A percentile compares a stretch with the other conserved stretches of the same genome.
Evolutionary conservation across 2,113 vertebrate genomes (phyloP).

Genomic region (Hippolais icterina): DNA sequence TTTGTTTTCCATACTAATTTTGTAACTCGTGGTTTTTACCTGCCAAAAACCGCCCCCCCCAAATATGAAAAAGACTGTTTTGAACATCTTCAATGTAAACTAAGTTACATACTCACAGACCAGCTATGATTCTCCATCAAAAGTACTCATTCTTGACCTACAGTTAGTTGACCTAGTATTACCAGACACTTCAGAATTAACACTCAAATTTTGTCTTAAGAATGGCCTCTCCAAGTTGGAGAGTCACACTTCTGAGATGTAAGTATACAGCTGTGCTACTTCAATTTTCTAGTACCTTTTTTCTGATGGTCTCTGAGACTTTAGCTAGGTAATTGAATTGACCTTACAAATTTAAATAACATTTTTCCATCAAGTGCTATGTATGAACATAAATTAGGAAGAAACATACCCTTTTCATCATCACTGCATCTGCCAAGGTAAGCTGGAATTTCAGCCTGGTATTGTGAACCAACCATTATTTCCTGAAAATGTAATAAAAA

Average conservation of each 20-base stretch:
- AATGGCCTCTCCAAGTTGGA: not conserved
- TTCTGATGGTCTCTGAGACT: not conserved
- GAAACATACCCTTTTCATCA: conserved; percentile 80
- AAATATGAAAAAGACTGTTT: not conserved
- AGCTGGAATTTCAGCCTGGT: conserved; percentile 93
- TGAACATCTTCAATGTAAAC: not conserved
- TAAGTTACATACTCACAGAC: not conserved
- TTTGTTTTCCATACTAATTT: not conserved
- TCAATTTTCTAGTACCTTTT: not conserved
- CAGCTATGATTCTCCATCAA: not conserved
- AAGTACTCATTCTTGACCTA: not conserved
- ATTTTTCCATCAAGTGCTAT: not conserved
- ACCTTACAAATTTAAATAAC: not conserved
- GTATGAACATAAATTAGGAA: not conserved
- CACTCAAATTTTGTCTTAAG: not conserved
- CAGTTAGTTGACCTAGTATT: not conserved
- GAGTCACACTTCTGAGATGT: not conserved
- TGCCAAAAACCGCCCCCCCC: too few species aligned
- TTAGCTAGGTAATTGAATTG: not conserved
- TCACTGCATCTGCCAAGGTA: conserved; percentile 82
- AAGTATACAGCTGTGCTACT: not conserved
- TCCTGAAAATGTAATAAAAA: conserved; percentile 76
- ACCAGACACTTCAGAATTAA: not conserved
- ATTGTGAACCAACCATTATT: conserved; percentile 96
- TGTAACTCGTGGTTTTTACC: not conserved